Base-by-base conservation (phyloP, 2,888 invertebrate species). In the Melieria picta region DNA sequence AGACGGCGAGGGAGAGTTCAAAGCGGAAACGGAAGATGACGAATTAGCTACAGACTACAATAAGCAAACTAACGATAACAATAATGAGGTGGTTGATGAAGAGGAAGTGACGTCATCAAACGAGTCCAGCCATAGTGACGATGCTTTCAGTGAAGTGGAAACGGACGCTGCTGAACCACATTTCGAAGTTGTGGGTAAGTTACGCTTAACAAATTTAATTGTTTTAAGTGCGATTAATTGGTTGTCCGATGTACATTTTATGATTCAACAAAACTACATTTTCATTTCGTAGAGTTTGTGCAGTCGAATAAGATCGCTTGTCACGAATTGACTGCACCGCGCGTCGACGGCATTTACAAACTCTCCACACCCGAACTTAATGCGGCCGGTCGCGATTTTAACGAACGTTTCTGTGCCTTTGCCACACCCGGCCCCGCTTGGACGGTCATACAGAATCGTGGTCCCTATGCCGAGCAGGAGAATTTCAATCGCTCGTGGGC, bases 401-500 rank as follows among this genome's bases (percentile, higher is more conserved):
- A 88, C 71, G 85, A 87, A 77, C 84, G 88, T 30, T 87, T 84
- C 77, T 90, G 90, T 76, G 86, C 87, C 55, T 87, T 88, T 79
- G 83, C 87, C 57, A 85, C 88, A 6, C 83, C 85, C 45, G 88
- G 89, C 2, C 83, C 86, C 1, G 88, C 89, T 1, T 90, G 90
- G 90, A 90, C 90, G 4, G 88, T 90, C 9, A 88, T 90, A 73
- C 89, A 89, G 78, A 82, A 85, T 60, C 84, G 89, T 61, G 88
- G 87, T 10, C 79, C 80, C 6, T 82, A 78, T 58, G 79, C 81
- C 0, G 79, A 80, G 1, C 84, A 84, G 55, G 87, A 89, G 65
- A 89, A 88, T 78, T 91, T 91, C 76, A 89, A 89, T 74, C 85
- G 88, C 63, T 84, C 87, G 42, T 91, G 90, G 91, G 77, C 84